phyloP scores from a whole-genome alignment of 2,113 vertebrate genomes.

The Notothenia rossii region DNA sequence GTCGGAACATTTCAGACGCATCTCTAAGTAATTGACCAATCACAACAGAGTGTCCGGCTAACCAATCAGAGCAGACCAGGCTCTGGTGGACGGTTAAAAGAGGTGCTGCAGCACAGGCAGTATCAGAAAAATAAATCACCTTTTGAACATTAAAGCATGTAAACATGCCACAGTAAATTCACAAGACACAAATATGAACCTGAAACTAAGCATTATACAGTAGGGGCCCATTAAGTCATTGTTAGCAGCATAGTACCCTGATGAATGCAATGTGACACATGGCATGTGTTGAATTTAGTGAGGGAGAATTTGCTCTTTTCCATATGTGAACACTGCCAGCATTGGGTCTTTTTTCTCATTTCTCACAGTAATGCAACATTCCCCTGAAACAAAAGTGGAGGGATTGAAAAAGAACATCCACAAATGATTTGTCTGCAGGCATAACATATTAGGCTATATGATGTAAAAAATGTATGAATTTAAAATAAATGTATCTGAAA shows the following conservation, averaged over 20 bases:
- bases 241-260: not conserved
- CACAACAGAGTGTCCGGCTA: too few species aligned
- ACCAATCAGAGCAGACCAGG: too few species aligned
- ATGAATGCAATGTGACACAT: not conserved
- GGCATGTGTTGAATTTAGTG: not conserved
- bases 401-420: conserved; percentile 21
- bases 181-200: too few species aligned
- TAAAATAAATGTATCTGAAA: conserved; percentile 27
- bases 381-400: conserved; percentile 14
- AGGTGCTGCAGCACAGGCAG: too few species aligned
- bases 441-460: not conserved
- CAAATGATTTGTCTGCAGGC: conserved; percentile 21
- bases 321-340: conserved; percentile 12
- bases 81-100: too few species aligned
- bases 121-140: too few species aligned
- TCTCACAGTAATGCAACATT: conserved; percentile 25
- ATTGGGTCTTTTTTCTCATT: conserved; percentile 11
- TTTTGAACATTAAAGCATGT: too few species aligned
- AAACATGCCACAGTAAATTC: too few species aligned
- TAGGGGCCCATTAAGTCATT: not conserved
- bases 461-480: conserved; percentile 16
- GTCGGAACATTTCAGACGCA: too few species aligned
- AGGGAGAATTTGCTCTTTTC: conserved; percentile 4
- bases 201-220: too few species aligned
- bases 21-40: too few species aligned